Evolutionary conservation across 2,888 invertebrate species (phyloP), one percentile per base, ranked within the genome.

Genomic region (Lysandra coridon): DNA sequence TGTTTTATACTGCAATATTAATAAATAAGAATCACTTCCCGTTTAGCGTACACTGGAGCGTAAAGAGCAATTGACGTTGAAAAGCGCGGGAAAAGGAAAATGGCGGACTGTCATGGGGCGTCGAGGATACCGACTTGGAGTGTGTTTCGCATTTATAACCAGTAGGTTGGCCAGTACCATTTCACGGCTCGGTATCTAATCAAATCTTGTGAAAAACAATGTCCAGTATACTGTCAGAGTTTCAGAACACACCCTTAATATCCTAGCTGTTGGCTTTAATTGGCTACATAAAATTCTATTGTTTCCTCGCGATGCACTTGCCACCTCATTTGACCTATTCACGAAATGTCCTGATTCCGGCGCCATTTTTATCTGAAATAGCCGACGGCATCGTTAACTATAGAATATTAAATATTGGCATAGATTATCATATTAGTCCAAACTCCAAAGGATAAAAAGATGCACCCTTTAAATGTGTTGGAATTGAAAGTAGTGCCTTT

Each of bases 231-330:
- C 53, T 57, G 57, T 57, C 17, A 57, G 17, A 57, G 17, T 57
- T 57, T 57, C 4, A 57, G 57, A 57, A 17, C 57, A 87, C 85
- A 84, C 84, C 85, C 86, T 87, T 91, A 90, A 91, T 92, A 91
- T 90, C 90, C 91, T 88, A 85, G 81, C 85, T 86, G 88, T 89
- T 88, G 86, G 86, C 85, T 90, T 89, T 91, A 89, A 92, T 91
- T 89, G 86, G 85, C 83, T 83, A 85, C 88, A 88, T 91, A 89
- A 92, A 91, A 86, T 87, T 88, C 90, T 87, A 90, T 91, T 92
- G 90, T 90, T 86, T 85, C 84, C 86, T 83, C 82, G 84, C 85
- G 85, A 81, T 85, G 87, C 87, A 88, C 85, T 87, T 86, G 84
- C 86, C 90, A 88, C 86, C 86, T 86, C 87, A 87, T 90, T 86